Evolutionary conservation across 2,888 invertebrate genomes (phyloP).

Genomic region (Epinotia ramella): DNA sequence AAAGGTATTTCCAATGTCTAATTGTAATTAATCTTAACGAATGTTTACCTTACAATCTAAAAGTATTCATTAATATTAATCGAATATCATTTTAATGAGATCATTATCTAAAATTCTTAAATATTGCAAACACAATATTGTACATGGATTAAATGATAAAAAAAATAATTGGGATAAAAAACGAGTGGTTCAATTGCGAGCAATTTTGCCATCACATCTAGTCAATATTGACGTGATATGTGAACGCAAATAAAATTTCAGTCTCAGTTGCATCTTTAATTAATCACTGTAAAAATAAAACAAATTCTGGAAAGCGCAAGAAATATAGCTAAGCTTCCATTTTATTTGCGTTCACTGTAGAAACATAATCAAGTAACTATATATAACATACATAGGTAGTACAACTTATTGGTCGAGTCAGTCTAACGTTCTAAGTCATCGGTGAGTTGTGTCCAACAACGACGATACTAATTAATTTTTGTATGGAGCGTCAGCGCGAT

Average conservation of each 20-base stretch:
- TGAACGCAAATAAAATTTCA: conserved; percentile 15
- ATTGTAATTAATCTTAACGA: neutral
- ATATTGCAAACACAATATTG: neutral
- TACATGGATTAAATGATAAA: neutral
- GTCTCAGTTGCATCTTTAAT: neutral
- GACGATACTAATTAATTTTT: too few species aligned
- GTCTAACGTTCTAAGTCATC: neutral
- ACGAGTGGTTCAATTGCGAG: neutral
- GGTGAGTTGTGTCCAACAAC: neutral
- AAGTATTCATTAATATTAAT: conserved; percentile 11
- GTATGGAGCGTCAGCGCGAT: too few species aligned
- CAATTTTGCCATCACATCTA: neutral
- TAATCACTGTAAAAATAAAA: neutral
- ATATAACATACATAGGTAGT: neutral
- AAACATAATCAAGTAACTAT: neutral
- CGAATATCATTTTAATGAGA: conserved; percentile 34
- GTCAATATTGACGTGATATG: neutral
- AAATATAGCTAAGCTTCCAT: neutral
- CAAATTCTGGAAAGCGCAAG: neutral
- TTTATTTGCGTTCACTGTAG: conserved; percentile 12
- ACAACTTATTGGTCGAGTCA: neutral
- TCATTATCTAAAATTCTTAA: conserved; percentile 28
- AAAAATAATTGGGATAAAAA: neutral
- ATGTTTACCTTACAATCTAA: conserved; percentile 10
- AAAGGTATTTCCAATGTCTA: neutral